These are phyloP conservation scores for Dinoponera quadriceps DNA, from an alignment of 1,140 invertebrate species.

Conservation along the genomic window DNA sequence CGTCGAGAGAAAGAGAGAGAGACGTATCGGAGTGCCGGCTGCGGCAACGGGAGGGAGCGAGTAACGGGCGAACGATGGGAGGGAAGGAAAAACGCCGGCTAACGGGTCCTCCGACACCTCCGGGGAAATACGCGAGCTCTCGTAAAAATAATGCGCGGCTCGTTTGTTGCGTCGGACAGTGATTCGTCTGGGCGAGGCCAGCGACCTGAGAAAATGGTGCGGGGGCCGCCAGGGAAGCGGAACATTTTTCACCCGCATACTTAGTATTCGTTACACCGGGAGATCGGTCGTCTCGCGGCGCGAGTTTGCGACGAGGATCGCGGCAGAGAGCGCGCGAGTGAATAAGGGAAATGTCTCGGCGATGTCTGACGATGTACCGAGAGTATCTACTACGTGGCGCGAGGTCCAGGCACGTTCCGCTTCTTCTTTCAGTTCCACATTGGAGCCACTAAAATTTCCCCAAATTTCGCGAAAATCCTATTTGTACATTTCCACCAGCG, in stretches of 20 bases:
- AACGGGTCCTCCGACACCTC: conserved; percentile 53
- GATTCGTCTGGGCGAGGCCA: conserved; percentile 72
- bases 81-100: conserved; percentile 31
- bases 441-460: background rate
- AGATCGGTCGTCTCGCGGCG: conserved; percentile 15
- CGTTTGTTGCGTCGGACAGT: conserved; percentile 76
- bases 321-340: conserved; percentile 13
- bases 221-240: conserved; percentile 29
- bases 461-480: background rate
- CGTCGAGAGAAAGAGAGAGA: background rate
- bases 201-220: conserved; percentile 73
- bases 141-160: conserved; percentile 75
- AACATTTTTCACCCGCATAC: conserved; percentile 78
- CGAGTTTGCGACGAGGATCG: conserved; percentile 26
- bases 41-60: background rate
- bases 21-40: too few species aligned
- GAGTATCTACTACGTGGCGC: background rate
- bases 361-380: conserved; percentile 6
- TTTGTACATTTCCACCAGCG: background rate
- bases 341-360: conserved; percentile 11
- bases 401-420: background rate
- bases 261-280: conserved; percentile 65
- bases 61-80: conserved; percentile 7
- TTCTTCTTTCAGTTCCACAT: background rate
- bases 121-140: conserved; percentile 61